Evolutionary conservation across 1,140 invertebrate species (phyloP).

Genomic region (Trachelipus rathkii): DNA sequence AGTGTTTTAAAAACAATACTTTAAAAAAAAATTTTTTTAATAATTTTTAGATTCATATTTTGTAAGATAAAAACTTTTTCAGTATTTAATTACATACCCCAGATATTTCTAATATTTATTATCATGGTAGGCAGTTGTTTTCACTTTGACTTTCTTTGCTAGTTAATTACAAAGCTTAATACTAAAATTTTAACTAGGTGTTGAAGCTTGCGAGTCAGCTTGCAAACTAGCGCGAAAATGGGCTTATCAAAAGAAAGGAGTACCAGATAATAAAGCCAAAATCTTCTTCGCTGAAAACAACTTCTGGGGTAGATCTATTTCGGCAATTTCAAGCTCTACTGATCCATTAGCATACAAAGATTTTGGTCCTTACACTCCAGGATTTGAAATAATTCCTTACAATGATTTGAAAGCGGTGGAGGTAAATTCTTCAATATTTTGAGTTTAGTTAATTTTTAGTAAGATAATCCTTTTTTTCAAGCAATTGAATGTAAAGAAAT

Average conservation of each 20-base stretch:
- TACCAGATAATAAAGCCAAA: slow-evolving; percentile 81
- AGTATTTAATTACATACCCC: too few relatives aligned
- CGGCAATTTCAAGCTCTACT: slow-evolving; percentile 89
- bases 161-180: background rate
- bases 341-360: slow-evolving; percentile 70
- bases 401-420: slow-evolving; percentile 79
- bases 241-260: slow-evolving; percentile 88
- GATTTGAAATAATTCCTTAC: slow-evolving; percentile 83
- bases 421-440: slow-evolving; percentile 48
- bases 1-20: too few relatives aligned
- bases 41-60: too few relatives aligned
- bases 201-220: slow-evolving; percentile 93
- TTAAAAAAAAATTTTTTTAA: too few relatives aligned
- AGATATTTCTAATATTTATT: too few relatives aligned
- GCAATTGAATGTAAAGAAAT: background rate
- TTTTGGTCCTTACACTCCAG: slow-evolving; percentile 95
- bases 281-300: slow-evolving; percentile 92
- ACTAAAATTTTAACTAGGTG: slow-evolving; percentile 58
- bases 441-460: slow-evolving; percentile 20
- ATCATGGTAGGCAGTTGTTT: too few relatives aligned
- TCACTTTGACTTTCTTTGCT: too few relatives aligned
- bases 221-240: slow-evolving; percentile 90
- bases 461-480: background rate
- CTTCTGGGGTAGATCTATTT: slow-evolving; percentile 94
- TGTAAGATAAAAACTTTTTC: too few relatives aligned